Conservation (phyloP, 2,797 vertebrate species). For the Macropus fuliginosus region DNA sequence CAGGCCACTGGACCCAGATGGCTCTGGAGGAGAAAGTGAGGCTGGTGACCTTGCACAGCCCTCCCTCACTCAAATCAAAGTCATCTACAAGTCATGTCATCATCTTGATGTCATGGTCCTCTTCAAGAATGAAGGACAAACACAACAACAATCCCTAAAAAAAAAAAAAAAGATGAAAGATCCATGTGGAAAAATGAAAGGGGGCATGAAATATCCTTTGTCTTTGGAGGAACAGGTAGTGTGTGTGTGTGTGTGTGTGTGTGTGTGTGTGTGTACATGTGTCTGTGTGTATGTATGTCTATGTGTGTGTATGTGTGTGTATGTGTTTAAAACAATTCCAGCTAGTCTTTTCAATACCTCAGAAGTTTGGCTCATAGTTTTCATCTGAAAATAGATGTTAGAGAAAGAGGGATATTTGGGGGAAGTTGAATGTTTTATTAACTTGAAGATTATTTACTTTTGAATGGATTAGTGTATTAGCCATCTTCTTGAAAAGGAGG, state of each 20-base stretch:
- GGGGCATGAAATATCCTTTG: constrained; percentile 6
- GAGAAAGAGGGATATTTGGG: constrained; percentile 43
- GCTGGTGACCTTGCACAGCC: too few species aligned
- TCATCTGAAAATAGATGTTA: constrained; percentile 53
- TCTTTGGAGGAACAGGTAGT: not conserved
- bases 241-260: not conserved
- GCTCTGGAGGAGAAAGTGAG: too few species aligned
- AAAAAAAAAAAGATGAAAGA: not conserved
- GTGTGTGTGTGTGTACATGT: not conserved
- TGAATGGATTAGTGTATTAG: constrained; percentile 51
- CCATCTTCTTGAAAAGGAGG: constrained; percentile 42
- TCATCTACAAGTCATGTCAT: too few species aligned
- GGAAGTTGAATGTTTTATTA: constrained; percentile 66
- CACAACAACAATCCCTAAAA: not conserved
- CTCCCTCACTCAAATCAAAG: too few species aligned
- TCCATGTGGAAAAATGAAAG: constrained; percentile 4
- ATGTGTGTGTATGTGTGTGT: not conserved
- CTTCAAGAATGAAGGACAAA: too few species aligned
- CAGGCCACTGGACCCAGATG: too few species aligned
- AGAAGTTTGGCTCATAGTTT: constrained; percentile 35
- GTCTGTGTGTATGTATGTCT: not conserved
- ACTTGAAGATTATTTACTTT: constrained; percentile 60
- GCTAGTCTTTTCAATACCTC: constrained; percentile 31
- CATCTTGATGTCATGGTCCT: too few species aligned
- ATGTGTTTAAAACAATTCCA: constrained; percentile 14